phyloP scores from a whole-genome alignment of 2,113 vertebrate genomes.

The Orientallactaga bullata region DNA sequence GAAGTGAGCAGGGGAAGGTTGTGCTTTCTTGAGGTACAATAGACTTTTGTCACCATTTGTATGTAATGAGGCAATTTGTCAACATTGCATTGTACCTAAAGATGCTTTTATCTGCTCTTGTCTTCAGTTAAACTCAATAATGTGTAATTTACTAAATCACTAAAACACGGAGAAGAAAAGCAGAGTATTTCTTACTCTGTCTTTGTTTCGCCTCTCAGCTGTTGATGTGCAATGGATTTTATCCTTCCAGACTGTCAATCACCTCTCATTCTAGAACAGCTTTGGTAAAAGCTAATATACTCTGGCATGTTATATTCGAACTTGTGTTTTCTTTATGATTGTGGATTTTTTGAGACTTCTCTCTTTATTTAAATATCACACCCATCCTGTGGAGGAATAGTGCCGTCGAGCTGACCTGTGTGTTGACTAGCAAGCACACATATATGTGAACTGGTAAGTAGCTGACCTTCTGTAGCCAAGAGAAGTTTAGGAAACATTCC shows the following conservation, averaged over 20 bases:
- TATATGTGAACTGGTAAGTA: neutral
- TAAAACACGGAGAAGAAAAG: slow-evolving; percentile 76
- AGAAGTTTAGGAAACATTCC: slow-evolving; percentile 85
- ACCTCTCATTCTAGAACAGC: slow-evolving; percentile 74
- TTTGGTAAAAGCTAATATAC: slow-evolving; percentile 73
- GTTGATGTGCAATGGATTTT: slow-evolving; percentile 54
- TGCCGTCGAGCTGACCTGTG: slow-evolving; percentile 70
- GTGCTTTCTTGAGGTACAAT: slow-evolving; percentile 33
- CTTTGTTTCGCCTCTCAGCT: slow-evolving; percentile 50
- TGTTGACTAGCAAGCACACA: slow-evolving; percentile 37
- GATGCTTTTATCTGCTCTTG: slow-evolving; percentile 69
- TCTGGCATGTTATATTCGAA: slow-evolving; percentile 6
- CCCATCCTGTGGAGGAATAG: slow-evolving; percentile 53
- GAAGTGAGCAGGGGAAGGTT: slow-evolving; percentile 1
- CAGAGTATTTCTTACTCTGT: slow-evolving; percentile 64
- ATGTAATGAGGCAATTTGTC: slow-evolving; percentile 59
- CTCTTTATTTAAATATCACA: slow-evolving; percentile 56
- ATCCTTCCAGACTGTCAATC: slow-evolving; percentile 53
- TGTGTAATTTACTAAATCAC: slow-evolving; percentile 80
- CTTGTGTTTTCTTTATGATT: neutral
- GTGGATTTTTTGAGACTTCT: neutral
- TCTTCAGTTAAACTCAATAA: slow-evolving; percentile 72
- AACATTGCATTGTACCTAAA: slow-evolving; percentile 53
- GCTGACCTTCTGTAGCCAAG: slow-evolving; percentile 58
- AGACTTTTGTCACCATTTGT: slow-evolving; percentile 60